These are phyloP conservation scores for Melieria picta DNA, from an alignment of 2,888 invertebrate genomes.

Conservation along the genomic window DNA sequence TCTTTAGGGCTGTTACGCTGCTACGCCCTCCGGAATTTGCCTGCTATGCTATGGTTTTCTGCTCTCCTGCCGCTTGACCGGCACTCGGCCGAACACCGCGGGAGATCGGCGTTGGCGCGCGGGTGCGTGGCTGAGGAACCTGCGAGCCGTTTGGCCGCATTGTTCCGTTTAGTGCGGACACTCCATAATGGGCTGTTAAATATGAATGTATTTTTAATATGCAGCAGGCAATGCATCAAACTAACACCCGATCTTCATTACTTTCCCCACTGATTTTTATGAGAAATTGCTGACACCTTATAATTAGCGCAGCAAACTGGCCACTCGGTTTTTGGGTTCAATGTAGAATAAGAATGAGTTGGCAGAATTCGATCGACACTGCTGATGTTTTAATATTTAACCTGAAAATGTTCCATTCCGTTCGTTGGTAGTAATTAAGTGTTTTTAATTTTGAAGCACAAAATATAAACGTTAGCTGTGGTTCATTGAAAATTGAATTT, in stretches of 20 bases:
- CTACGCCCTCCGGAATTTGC: slow-evolving; percentile 31
- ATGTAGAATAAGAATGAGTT: too few relatives aligned
- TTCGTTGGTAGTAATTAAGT: too few relatives aligned
- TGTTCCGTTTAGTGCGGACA: background rate
- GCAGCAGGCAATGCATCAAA: slow-evolving; percentile 24
- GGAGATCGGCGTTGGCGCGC: background rate
- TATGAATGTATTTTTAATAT: slow-evolving; percentile 20
- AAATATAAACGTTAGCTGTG: too few relatives aligned
- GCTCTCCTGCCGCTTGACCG: background rate
- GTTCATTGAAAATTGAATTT: too few relatives aligned
- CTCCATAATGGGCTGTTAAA: slow-evolving; percentile 18
- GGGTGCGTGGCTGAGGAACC: background rate
- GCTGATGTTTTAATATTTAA: too few relatives aligned
- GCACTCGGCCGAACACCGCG: slow-evolving; percentile 5
- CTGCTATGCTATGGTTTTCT: background rate
- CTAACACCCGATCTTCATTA: slow-evolving; percentile 15
- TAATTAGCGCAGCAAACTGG: slow-evolving; percentile 6
- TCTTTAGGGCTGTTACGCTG: slow-evolving; percentile 39
- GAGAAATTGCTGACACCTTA: background rate
- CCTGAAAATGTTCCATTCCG: too few relatives aligned
- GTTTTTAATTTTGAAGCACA: too few relatives aligned
- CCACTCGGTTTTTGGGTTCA: too few relatives aligned
- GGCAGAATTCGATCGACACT: too few relatives aligned
- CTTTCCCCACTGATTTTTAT: background rate
- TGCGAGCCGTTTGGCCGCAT: background rate